Base-by-base conservation (phyloP, 2,797 vertebrate genomes). In the Sebastes nivosus region DNA sequence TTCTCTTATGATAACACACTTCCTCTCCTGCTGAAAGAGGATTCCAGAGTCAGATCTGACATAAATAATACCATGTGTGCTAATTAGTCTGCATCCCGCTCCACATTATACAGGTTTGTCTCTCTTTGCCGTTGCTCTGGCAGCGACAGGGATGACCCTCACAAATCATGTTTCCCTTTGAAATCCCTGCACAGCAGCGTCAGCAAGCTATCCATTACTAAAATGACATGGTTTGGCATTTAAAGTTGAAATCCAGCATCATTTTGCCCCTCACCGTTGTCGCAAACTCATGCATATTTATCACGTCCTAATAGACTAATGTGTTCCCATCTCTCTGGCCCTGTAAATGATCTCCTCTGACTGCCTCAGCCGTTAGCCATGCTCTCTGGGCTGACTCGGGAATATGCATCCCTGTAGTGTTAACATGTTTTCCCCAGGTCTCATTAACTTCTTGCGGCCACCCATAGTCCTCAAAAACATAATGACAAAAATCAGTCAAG, bases 251-350 rank as follows among this genome's bases (percentile, higher is more conserved):
- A 87, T 68, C 65, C 66, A 55, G 65, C 36, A 52, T 68, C 57
- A 74, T 79, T 88, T 75, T 79, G 70, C 58, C 52, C 60, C 77
- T 81, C 64, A 79, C 50, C 70, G 67, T 66, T 85, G 79, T 42
- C 42, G 72, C 77, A 84, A 80, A 68, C 80, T 82, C 75, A 86
- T 94, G 76, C 85, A 89, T 90, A 91, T 92, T 83, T 68, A 90
- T 87, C 22, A 74, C 2, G 0, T 59, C 61, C 71, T 88, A 72
- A 82, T 80, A 77, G 69, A 87, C 77, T 81, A 75, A 87, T 74
- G 38, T 81, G 83, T 82, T 87, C 74, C 77, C 65, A 72, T 87
- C 81, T 77, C 83, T 67, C 50, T 68, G 55, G 59, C 64, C 57
- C 68, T 77, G 77, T 88, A 79, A 87, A 77, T 84, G 80, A 87